Base-by-base conservation (phyloP, 2,888 invertebrate species). In the Bedellia somnulentella region DNA sequence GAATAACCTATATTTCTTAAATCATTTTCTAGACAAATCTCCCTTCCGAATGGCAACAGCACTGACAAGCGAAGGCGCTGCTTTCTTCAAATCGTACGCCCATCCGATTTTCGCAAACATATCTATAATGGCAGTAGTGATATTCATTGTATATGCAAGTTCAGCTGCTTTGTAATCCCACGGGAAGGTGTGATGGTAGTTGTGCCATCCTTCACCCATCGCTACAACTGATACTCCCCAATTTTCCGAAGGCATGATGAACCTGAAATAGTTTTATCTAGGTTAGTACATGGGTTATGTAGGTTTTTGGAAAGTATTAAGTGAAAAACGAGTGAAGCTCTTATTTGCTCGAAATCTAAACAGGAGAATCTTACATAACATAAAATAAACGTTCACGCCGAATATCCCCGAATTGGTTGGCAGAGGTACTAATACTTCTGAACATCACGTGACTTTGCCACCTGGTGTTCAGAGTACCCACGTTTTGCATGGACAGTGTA, bases 131-230 rank as follows among this genome's bases (percentile, higher is more conserved):
- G 79, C 50, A 0, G 89, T 86, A 2, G 91, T 89, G 0, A 80
- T 29, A 52, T 91, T 91, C n/a, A 82, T 51, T 38, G 79, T 53
- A 36, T 80, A 78, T 25, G 89, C 89, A n/a, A 90, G 70, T 57
- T 95, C 94, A 4, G 91, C 86, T 15, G 93, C 88, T 49, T 90
- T 88, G 79, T 94, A 94, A 59, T 94, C 94, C 86, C 90, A 91
- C 0, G 93, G 93, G 61, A 94, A 94, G 0, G 87, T 86, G 62
- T 94, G 94, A 56, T 94, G 94, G 60, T 91, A 94, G 66, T 94
- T 94, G 70, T 94, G 94, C 88, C 91, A 95, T 3, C 94, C 94
- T 58, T 92, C 92, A 1, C 92, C 92, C 62, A 89, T 75, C 0
- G 89, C 83, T 13, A 85, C 47, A 0, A 87, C 46, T 0, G 90